Base-by-base conservation (phyloP, 2,113 vertebrate genomes). In the Phyllopteryx taeniolatus region DNA sequence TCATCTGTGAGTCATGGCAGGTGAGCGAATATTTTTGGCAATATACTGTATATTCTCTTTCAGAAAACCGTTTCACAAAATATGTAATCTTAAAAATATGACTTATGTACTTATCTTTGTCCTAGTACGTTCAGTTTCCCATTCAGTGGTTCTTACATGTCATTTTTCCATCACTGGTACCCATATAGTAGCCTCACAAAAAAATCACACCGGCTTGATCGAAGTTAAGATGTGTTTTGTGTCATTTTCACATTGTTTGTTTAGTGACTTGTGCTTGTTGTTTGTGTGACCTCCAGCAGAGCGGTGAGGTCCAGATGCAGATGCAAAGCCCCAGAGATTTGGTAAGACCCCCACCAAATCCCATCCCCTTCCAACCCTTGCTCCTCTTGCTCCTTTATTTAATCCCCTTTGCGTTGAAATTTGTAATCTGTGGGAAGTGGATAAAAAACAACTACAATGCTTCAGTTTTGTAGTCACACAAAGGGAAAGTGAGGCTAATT, bases 321-420 rank as follows among this genome's bases (percentile, higher is more conserved):
- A 82, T 77, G 79, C 91, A 90, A 61, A 71, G 69, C 74, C 81
- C 79, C 79, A 78, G 83, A 89, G 91, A 92, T 74, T 76, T 83
- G 91, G 92, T 93, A 90, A 92, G 91, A 84, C 65, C 70, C 78
- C 74, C 62, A 69, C 47, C 67, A 51, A 35, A 61, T 39, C 51
- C 60, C 46, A 68, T 12, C 12, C 31, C 27, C 39, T 33, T 22
- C 20, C n/a, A 42, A 42, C n/a, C 19, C n/a, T 31, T 17, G 57
- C 3, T 62, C 43, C 73, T 74, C 65, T 67, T 67, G 1, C 57
- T 72, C 63, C 65, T 67, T 46, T 22, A 65, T 70, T 77, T 72
- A 56, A 0, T 68, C 47, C 71, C 42, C 62, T 63, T 56, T 65
- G 53, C 3, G 5, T 15, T 70, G 31, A 59, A 11, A 49, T 68